A percentile compares a stretch with the other conserved stretches of the same genome.
Evolutionary conservation across 1,140 invertebrate species (phyloP).

Genomic region (Trichomalopsis sarcophagae): DNA sequence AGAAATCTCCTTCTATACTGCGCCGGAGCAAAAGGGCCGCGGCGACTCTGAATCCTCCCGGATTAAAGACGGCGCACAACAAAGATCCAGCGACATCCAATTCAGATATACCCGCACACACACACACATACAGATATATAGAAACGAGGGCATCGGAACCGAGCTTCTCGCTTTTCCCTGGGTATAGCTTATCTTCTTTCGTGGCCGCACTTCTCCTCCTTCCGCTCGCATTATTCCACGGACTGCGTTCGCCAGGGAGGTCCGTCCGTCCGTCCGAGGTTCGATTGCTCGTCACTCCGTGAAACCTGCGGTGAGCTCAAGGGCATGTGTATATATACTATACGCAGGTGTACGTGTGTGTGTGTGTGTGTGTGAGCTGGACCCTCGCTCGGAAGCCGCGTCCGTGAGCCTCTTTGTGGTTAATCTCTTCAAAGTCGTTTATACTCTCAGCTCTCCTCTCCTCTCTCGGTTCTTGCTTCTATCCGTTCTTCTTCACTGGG

Average conservation of each 20-base stretch:
- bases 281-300: conserved; percentile 55
- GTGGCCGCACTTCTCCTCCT: background rate
- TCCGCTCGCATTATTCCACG: conserved; percentile 5
- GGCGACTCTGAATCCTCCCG: background rate
- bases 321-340: conserved; percentile 9
- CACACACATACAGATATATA: conserved; percentile 22
- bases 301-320: conserved; percentile 51
- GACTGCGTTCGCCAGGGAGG: conserved; percentile 32
- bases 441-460: background rate
- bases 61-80: background rate
- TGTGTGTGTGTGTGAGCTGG: background rate
- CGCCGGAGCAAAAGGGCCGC: background rate
- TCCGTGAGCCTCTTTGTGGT: conserved; percentile 31
- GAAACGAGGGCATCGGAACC: background rate
- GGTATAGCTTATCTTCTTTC: conserved; percentile 4
- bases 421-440: conserved; percentile 32
- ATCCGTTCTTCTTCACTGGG: background rate
- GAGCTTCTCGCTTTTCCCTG: background rate
- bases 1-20: conserved; percentile 14
- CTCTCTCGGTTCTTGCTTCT: background rate
- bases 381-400: background rate
- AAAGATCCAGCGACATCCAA: background rate
- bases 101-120: conserved; percentile 25
- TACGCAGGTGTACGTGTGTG: background rate
- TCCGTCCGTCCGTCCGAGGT: conserved; percentile 22